Base-by-base conservation (phyloP, 1,140 invertebrate genomes). In the Drosophila sp. region DNA sequence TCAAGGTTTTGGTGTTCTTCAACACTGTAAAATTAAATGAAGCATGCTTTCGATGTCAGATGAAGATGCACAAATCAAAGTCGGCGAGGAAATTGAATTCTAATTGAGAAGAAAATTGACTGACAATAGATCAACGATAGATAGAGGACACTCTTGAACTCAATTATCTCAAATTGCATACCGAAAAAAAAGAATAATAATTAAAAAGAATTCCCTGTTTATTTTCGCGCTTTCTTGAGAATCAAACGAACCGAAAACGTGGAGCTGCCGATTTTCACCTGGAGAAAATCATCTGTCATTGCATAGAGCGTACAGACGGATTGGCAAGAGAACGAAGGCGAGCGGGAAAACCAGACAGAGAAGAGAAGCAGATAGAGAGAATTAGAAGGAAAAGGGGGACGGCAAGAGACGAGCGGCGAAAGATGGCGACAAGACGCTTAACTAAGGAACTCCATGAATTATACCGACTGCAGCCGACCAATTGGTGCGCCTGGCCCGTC, bases 401-500 rank as follows among this genome's bases (percentile, higher is more conserved):
- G 9, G 9, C 2, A 1, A 25, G 18, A 11, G 27, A 9, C 9
- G 40, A 0, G 7, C n/a, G 41, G 21, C 13, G 4, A 0, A 16
- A 46, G 2, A 46, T 66, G 51, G 40, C 36, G 8, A 21, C 36
- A 7, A 21, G 29, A 7, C 51, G 63, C 25, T 27, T 66, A 41
- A 4, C 29, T 2, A 58, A 50, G 29, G 66, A 69, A 34, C 34
- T 61, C 34, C 14, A 21, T 2, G 57, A 69, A 5, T 4, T 69
- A 11, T 14, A 34, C 5, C 27, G 7, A 2, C 9, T 13, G 11
- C 66, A 50, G 38, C 57, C 57, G 9, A 14, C 9, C 2, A 53
- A 69, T n/a, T 69, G 66, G 5, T 43, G 48, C 3, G 65, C 46
- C 4, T 48, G 43, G 43, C 65, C 65, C 7, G n/a, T 51, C 4